A percentile compares a stretch with the other conserved stretches of the same genome.
Evolutionary conservation across 2,797 vertebrate species (phyloP).

Genomic region (Enoplosus armatus): DNA sequence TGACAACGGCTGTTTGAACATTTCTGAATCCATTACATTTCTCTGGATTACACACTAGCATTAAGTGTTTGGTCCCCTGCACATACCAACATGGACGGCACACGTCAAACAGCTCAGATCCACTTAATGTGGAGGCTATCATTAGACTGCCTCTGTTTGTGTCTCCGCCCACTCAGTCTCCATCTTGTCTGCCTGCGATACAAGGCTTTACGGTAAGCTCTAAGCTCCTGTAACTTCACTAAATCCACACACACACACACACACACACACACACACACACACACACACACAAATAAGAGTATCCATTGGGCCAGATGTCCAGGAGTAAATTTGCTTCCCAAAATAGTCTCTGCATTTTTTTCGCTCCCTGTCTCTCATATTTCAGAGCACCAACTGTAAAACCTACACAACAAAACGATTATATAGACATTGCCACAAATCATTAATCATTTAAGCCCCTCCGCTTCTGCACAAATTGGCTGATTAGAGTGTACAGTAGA

Average conservation of each 20-base stretch:
- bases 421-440: not conserved
- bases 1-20: not conserved
- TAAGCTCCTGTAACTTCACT: conserved; percentile 75
- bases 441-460: conserved; percentile 7
- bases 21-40: conserved; percentile 27
- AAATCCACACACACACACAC: conserved; percentile 54
- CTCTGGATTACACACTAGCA: conserved; percentile 30
- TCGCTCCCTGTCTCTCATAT: conserved; percentile 5
- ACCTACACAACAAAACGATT: not conserved
- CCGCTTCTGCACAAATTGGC: not conserved
- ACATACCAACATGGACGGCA: conserved; percentile 20
- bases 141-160: conserved; percentile 50
- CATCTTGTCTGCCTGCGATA: conserved; percentile 61
- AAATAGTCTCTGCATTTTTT: conserved; percentile 44
- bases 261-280: conserved; percentile 29
- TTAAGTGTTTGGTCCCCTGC: conserved; percentile 4
- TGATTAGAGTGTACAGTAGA: not conserved
- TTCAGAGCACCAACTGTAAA: not conserved
- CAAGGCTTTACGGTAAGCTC: conserved; percentile 74
- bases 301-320: conserved; percentile 61
- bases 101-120: conserved; percentile 44
- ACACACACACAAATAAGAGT: conserved; percentile 41
- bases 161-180: conserved; percentile 59
- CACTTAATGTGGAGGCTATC: conserved; percentile 57
- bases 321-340: conserved; percentile 48